Base-by-base conservation (phyloP, 2,888 invertebrate species). In the Smittia sp. region DNA sequence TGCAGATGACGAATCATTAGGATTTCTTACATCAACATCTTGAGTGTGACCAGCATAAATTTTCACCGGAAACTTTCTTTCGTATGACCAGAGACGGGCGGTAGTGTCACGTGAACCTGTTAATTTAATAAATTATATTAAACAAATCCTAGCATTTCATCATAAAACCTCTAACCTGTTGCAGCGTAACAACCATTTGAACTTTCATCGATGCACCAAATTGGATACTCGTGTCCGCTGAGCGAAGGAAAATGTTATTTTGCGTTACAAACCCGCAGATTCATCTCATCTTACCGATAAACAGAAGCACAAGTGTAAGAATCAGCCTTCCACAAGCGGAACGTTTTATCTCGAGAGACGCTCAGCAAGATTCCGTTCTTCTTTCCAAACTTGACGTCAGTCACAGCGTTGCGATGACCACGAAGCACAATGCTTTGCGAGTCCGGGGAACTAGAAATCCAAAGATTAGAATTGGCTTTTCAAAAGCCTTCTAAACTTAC, bases 71-170 rank as follows among this genome's bases (percentile, higher is more conserved):
- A 90, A 91, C 32, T 91, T 90, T 77, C 91, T 87, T 79, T 94
- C 94, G 46, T 83, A 80, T 76, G 80, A 89, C 96, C 96, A 97
- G 78, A 97, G 82, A 54, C 96, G 87, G 39, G 96, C 89, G 73
- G 90, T 92, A 80, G 90, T 89, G 83, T 97, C 97, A 54, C 90
- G 88, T 11, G 96, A 93, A 15, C 95, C 96, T n/a, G n/a, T n/a
- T n/a, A n/a, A n/a, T n/a, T n/a, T n/a, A n/a, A n/a, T n/a, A n/a
- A n/a, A n/a, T n/a, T n/a, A n/a, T n/a, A n/a, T n/a, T n/a, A n/a
- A n/a, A n/a, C n/a, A n/a, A n/a, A n/a, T n/a, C n/a, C n/a, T n/a
- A n/a, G n/a, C n/a, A n/a, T n/a, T n/a, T n/a, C n/a, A n/a, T n/a
- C n/a, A n/a, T n/a, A n/a, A n/a, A n/a, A n/a, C n/a, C n/a, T n/a